Conservation (phyloP, 2,888 invertebrate species). For the Plebejus argus region DNA sequence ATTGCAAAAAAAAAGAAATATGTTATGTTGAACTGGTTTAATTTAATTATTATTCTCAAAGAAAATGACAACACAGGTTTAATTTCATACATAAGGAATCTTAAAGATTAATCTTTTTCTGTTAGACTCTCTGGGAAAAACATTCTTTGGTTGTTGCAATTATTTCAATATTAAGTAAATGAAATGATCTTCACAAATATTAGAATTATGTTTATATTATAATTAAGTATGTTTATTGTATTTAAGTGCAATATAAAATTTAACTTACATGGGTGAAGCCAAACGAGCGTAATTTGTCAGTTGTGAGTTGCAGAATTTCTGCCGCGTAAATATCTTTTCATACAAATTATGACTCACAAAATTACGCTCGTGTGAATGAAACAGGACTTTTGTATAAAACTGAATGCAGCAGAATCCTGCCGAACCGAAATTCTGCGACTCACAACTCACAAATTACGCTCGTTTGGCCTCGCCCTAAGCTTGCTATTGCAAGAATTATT, state of each 20-base stretch:
- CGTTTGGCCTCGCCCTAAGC: no score
- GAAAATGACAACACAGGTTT: neutral
- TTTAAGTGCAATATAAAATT: neutral
- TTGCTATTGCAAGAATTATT: constrained; percentile 1
- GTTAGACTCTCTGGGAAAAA: neutral
- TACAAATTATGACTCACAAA: no score
- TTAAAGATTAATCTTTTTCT: neutral
- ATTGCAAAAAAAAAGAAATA: neutral
- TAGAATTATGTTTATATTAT: constrained; percentile 2
- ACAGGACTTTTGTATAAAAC: no score
- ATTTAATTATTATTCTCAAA: neutral
- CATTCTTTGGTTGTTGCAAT: constrained; percentile 22
- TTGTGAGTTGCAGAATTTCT: no score
- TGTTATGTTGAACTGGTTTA: neutral
- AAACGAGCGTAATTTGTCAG: no score
- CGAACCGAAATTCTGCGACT: no score
- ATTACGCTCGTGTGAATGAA: no score
- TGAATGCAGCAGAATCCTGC: no score
- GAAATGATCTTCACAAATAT: neutral
- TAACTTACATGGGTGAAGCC: no score
- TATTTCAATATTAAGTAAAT: constrained; percentile 13
- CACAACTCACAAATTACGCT: no score
- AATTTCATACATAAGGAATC: neutral
- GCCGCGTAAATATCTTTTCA: no score
- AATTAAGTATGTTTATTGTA: neutral